Evolutionary conservation across 2,888 invertebrate species (phyloP).

Genomic region (Orthonevra nobilis): DNA sequence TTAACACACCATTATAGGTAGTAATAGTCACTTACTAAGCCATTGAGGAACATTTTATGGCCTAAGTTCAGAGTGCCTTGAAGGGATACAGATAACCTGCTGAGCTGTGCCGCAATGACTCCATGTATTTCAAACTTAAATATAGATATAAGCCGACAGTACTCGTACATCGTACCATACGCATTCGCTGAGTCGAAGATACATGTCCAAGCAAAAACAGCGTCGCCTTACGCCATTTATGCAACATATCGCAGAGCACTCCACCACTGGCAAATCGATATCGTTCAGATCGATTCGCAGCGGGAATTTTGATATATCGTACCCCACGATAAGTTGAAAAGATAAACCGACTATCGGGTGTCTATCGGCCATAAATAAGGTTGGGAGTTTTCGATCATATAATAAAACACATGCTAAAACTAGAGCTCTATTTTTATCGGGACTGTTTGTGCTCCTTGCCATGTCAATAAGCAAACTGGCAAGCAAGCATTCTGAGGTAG

Average conservation of each 20-base stretch:
- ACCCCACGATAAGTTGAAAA: constrained; percentile 41
- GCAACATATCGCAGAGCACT: constrained; percentile 47
- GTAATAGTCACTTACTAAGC: no score
- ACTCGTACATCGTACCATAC: no score
- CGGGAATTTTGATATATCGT: constrained; percentile 56
- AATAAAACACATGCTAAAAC: constrained; percentile 35
- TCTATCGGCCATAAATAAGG: constrained; percentile 33
- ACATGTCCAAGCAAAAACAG: constrained; percentile 19
- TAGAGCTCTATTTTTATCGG: constrained; percentile 18
- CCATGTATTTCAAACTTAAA: background rate
- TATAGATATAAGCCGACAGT: background rate
- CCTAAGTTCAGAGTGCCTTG: no score
- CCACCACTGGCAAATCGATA: constrained; percentile 30
- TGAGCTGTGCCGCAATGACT: constrained; percentile 7
- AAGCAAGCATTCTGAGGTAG: constrained; percentile 34
- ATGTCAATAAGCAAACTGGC: constrained; percentile 57
- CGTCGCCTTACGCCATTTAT: constrained; percentile 30
- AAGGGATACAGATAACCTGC: background rate
- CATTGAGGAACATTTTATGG: no score
- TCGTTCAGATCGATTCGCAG: constrained; percentile 46
- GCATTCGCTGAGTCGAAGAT: constrained; percentile 1
- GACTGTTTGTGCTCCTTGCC: constrained; percentile 18
- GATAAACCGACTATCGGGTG: constrained; percentile 39
- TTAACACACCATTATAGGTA: no score
- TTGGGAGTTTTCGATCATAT: constrained; percentile 14